phyloP scores from a whole-genome alignment of 2,888 invertebrate species.

The Bursaphelenchus okinawaensis region DNA sequence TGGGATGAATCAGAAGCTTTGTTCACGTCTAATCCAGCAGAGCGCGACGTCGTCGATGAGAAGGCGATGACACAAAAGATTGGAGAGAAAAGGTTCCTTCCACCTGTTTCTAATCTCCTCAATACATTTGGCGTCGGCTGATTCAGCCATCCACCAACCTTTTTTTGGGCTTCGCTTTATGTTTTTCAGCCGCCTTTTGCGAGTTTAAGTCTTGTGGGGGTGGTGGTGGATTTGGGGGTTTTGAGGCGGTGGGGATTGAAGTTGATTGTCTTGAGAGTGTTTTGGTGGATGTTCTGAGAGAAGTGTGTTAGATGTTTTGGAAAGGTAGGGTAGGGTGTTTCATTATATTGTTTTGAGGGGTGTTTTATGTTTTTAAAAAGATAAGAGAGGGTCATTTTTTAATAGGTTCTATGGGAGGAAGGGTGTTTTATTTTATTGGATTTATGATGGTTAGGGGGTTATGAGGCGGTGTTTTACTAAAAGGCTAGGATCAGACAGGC shows the following conservation, averaged over 20 bases:
- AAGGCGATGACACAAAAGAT: neutral
- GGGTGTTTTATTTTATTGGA: neutral
- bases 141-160: neutral
- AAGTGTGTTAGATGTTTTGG: neutral
- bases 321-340: neutral
- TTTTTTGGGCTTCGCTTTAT: neutral
- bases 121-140: too few species aligned
- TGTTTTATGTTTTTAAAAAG: too few species aligned
- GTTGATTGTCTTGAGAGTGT: neutral
- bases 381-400: neutral
- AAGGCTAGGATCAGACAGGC: neutral
- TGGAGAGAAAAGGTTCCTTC: neutral
- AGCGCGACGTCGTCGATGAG: neutral
- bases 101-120: neutral
- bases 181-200: neutral
- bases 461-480: neutral
- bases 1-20: too few species aligned
- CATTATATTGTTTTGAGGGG: neutral
- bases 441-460: neutral
- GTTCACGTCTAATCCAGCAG: neutral
- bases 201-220: neutral
- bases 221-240: neutral
- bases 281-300: neutral
- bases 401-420: too few species aligned
- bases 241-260: neutral